Conservation (phyloP, 2,888 invertebrate genomes). For the Silvanus unidentatus region DNA sequence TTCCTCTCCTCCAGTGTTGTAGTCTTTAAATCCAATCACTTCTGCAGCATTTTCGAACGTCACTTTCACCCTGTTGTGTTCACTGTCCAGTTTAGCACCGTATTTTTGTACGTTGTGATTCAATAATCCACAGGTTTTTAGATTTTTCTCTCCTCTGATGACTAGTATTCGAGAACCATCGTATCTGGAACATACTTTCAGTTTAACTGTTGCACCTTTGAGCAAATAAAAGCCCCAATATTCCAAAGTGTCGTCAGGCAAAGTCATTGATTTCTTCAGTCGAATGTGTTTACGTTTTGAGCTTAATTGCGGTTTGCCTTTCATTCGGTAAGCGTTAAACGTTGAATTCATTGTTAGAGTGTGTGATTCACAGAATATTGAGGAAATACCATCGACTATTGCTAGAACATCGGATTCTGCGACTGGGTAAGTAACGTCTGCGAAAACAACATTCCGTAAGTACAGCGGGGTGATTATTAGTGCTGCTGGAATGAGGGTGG, state of each 20-base stretch:
- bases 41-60: constrained; percentile 56
- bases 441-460: constrained; percentile 68
- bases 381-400: constrained; percentile 75
- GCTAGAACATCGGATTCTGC: constrained; percentile 81
- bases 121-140: constrained; percentile 72
- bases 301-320: constrained; percentile 59
- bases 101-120: constrained; percentile 63
- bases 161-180: constrained; percentile 75
- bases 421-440: constrained; percentile 70
- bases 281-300: constrained; percentile 65
- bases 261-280: constrained; percentile 72
- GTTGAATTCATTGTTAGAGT: constrained; percentile 68
- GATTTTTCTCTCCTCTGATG: constrained; percentile 70
- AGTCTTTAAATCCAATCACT: constrained; percentile 40
- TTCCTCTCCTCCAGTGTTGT: constrained; percentile 28
- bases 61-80: constrained; percentile 50
- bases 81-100: constrained; percentile 55
- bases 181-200: constrained; percentile 75
- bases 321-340: constrained; percentile 47
- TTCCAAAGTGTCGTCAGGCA: constrained; percentile 80
- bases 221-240: constrained; percentile 85
- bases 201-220: constrained; percentile 68
- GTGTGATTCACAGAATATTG: constrained; percentile 75
- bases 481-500: constrained; percentile 66
- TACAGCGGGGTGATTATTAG: constrained; percentile 73